Evolutionary conservation across 64 coral and sea anemone genomes (phyloP), one percentile per base, ranked within the genome.

Genomic region (Cladopsammia gracilis): DNA sequence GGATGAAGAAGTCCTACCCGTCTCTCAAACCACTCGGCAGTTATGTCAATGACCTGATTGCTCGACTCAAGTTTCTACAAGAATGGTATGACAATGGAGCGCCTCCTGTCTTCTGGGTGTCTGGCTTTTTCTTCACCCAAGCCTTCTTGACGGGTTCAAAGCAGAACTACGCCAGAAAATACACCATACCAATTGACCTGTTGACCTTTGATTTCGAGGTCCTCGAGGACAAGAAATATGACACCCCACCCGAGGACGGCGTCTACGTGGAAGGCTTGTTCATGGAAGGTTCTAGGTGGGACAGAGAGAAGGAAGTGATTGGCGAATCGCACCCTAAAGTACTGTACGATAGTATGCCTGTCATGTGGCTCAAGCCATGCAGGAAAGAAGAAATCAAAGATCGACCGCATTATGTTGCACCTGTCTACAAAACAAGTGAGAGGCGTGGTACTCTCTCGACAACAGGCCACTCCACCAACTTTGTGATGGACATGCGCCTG

Each of bases 401-500:
- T 10, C 75, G 49, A 4, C 98, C 98, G 11, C 98, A 99, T 48
- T 99, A 96, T 69, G 73, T 99, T 23, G 88, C 94, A 45, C 98
- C 98, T 58, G 88, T 99, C 68, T 99, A 99, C 64, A 99, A 99
- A 64, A 99, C 98, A n/a, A 99, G 98, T 72, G 98, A 99, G 60
- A 87, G 98, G 7, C 91, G 98, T 77, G 98, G 98, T 7, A 99
- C 98, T 11, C 88, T 99, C 9, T 99, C 98, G 13, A 99, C 98
- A 23, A 99, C 98, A 13, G 98, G 98, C 10, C 98, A 99, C 78
- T 99, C 98, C 7, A 99, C 98, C 19, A 99, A 99, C 98, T 99
- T 99, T 71, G 98, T 99, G 24, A 99, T 99, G 98, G 98, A 99
- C 83, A 96, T 99, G 88, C 98, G 98, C 78, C 95, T 99, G 68